Evolutionary conservation across 2,888 invertebrate genomes (phyloP).

Genomic region (Alsophila aescularia): DNA sequence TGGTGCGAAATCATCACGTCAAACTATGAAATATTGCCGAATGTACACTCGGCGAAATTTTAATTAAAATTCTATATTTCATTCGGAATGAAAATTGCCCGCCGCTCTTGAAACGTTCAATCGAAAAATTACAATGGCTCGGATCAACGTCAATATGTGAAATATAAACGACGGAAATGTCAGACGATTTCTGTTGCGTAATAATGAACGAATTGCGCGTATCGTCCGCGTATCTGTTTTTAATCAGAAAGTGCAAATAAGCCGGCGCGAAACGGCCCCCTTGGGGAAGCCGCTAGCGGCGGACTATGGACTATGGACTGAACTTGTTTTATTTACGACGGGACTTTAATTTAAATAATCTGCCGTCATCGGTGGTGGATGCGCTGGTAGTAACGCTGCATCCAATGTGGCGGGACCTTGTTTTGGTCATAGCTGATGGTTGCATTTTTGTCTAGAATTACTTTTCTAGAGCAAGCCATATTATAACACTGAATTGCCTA

Average conservation of each 20-base stretch:
- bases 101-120: slow-evolving; percentile 15
- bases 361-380: slow-evolving; percentile 24
- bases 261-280: slow-evolving; percentile 26
- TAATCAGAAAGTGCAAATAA: slow-evolving; percentile 38
- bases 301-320: slow-evolving; percentile 10
- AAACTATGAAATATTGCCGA: slow-evolving; percentile 17
- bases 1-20: slow-evolving; percentile 13
- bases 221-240: slow-evolving; percentile 31
- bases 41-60: slow-evolving; percentile 15
- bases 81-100: slow-evolving; percentile 18
- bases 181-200: slow-evolving; percentile 13
- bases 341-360: slow-evolving; percentile 34
- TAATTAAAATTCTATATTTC: slow-evolving; percentile 22
- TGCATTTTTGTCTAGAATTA: not conserved
- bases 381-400: not conserved
- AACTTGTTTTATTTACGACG: slow-evolving; percentile 35
- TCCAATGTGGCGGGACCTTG: slow-evolving; percentile 20
- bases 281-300: slow-evolving; percentile 29
- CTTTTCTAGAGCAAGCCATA: no score
- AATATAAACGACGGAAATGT: not conserved
- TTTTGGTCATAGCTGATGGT: not conserved
- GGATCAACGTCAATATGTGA: slow-evolving; percentile 1
- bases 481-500: no score
- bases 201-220: slow-evolving; percentile 18
- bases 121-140: slow-evolving; percentile 18